phyloP scores from a whole-genome alignment of 2,888 invertebrate species.

The Acronicta alni region DNA sequence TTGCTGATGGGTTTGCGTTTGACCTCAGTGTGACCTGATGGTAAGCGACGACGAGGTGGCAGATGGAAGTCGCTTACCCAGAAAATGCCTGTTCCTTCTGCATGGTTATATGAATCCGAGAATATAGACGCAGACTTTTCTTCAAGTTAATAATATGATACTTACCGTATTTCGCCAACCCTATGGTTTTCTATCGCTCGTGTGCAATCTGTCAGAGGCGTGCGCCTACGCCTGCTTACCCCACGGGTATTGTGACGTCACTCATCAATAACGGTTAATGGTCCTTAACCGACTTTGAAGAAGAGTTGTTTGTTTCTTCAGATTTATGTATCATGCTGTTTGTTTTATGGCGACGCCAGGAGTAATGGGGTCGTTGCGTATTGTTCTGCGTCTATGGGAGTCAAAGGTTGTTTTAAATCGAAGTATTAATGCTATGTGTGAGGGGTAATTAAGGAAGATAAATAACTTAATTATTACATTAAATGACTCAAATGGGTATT shows the following conservation, averaged over 20 bases:
- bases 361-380: constrained; percentile 10
- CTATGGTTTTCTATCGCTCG: constrained; percentile 17
- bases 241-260: constrained; percentile 29
- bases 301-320: constrained; percentile 25
- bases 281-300: constrained; percentile 51
- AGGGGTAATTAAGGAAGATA: not conserved
- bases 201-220: constrained; percentile 38
- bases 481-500: too few relatives aligned
- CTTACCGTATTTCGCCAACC: constrained; percentile 17
- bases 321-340: constrained; percentile 25
- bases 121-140: too few relatives aligned
- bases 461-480: too few relatives aligned
- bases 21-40: too few relatives aligned
- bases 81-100: too few relatives aligned
- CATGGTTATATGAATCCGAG: too few relatives aligned
- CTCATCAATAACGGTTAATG: constrained; percentile 44
- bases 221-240: constrained; percentile 19
- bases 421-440: not conserved
- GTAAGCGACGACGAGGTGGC: too few relatives aligned
- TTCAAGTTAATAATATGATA: too few relatives aligned
- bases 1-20: too few relatives aligned
- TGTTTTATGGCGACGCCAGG: constrained; percentile 12
- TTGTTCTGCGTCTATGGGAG: constrained; percentile 1
- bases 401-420: not conserved
- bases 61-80: too few relatives aligned